Percentiles rank a stretch among this genome's conserved stretches.
These are phyloP conservation scores for Hymenopus coronatus DNA, from an alignment of 2,888 invertebrate genomes.

Conservation along the genomic window DNA sequence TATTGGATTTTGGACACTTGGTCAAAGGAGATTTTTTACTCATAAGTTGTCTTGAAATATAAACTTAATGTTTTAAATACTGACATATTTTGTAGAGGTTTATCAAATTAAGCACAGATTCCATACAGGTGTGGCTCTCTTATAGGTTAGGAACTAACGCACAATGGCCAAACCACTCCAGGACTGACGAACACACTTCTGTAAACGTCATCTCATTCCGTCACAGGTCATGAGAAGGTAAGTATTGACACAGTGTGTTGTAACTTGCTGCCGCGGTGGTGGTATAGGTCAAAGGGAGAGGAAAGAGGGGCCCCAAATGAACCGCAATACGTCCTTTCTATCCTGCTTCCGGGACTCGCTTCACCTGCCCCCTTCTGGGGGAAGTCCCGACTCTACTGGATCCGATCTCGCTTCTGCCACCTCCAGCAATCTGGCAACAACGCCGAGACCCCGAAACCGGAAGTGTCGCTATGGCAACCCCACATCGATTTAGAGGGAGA, in stretches of 20 bases:
- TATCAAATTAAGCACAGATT: too few species aligned
- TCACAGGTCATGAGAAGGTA: background rate
- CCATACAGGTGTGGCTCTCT: too few species aligned
- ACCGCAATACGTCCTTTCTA: background rate
- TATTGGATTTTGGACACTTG: too few species aligned
- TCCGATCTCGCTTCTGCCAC: slow-evolving; percentile 5
- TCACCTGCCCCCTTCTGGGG: background rate
- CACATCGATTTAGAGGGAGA: slow-evolving; percentile 34
- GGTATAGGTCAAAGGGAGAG: background rate
- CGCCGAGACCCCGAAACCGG: slow-evolving; percentile 31
- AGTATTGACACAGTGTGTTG: background rate
- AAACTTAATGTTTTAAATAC: too few species aligned
- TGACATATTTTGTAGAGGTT: too few species aligned
- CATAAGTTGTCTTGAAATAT: too few species aligned
- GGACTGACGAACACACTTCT: too few species aligned
- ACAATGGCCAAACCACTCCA: too few species aligned
- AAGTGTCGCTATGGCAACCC: slow-evolving; percentile 35
- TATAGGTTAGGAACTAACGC: too few species aligned
- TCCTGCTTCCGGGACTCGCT: background rate
- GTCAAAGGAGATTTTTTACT: too few species aligned
- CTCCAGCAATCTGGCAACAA: slow-evolving; percentile 26
- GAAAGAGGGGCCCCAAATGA: background rate
- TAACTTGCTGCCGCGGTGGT: background rate
- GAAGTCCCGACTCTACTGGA: background rate
- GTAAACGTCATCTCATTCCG: background rate